Evolutionary conservation across 2,888 invertebrate species (phyloP), one percentile per base, ranked within the genome.

Genomic region (Agriopis leucophaearia): DNA sequence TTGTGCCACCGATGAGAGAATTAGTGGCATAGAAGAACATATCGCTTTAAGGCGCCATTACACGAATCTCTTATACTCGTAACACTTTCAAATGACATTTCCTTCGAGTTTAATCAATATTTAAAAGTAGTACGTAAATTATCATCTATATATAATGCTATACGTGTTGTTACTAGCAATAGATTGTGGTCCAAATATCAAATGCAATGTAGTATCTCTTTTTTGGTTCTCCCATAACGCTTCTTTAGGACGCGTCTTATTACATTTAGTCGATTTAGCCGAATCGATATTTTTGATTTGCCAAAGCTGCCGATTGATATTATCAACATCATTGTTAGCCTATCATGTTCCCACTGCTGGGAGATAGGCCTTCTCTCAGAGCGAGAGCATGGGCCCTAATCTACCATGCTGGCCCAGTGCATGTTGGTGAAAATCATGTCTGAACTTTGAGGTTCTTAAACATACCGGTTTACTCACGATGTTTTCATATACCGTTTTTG

Each of bases 171-270:
- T 36, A 65, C 35, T 62, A 55, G 56, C 38, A 47, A 60, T 64
- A 63, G 18, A 65, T 73, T 54, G 63, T 73, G 60, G 70, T 66
- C 59, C 66, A 58, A 71, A 73, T 77, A 78, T 80, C 71, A 61
- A 69, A 68, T 74, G 73, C 77, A 74, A 78, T 71, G 69, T 78
- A 80, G 74, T 81, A 80, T 77, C 80, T 81, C 77, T 78, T 66
- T 72, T 75, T 71, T 66, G 66, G 42, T 73, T 73, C 74, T 59
- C 69, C 66, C 63, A 48, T 45, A 35, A 38, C 16, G 64, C 71
- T 55, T 47, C 45, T 13, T 56, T 44, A 40, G 47, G 44, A 50
- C 42, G 16, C 54, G 4, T 45, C n/a, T 44, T 57, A 35, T 18
- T 8, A 38, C 38, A 45, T 57, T 62, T 15, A 47, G 5, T 66